Conservation (phyloP, 1,140 invertebrate genomes). For the Apis mellifera region Amel_HAv3.1 CM009943.2:7047501-7048000, state of each 20-base stretch:
- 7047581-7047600: background rate
- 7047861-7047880: background rate
- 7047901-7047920: background rate
- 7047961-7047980: conserved; percentile 24
- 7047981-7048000: conserved; percentile 58
- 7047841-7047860: background rate
- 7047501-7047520: conserved; percentile 66
- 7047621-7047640: conserved; percentile 8
- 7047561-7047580: background rate
- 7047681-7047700: conserved; percentile 2
- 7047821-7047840: background rate
- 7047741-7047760: conserved; percentile 30
- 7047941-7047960: conserved; percentile 6
- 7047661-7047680: background rate
- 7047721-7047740: conserved; percentile 34
- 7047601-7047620: conserved; percentile 1
- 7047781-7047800: conserved; percentile 14
- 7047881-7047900: background rate
- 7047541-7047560: conserved; percentile 54
- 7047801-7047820: background rate
- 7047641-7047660: background rate
- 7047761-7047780: conserved; percentile 34
- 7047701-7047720: conserved; percentile 12
- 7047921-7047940: conserved; percentile 19
- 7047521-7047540: conserved; percentile 51